Evolutionary conservation across 1,140 invertebrate genomes (phyloP), one percentile per base, ranked within the genome.

Genomic region (Ceratina japonica): DNA sequence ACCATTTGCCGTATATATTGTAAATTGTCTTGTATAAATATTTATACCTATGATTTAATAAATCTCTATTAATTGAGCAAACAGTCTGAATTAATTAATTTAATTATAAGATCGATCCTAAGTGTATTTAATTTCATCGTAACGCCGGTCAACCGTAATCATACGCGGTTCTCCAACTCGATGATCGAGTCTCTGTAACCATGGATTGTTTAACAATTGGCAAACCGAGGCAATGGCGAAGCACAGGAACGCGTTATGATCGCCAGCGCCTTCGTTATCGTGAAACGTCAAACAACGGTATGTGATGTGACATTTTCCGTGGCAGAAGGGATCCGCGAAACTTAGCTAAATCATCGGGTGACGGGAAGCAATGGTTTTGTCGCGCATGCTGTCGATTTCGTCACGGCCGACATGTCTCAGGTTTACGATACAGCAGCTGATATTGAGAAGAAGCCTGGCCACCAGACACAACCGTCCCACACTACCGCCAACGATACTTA

Each of bases 131-230:
- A 7, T 44, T 44, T 49, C 8, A 49, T 65, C 13, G 37, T 15
- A 22, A 49, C 0, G 16, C 8, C 1, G 15, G 4, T 54, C 3
- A 5, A 31, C 12, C 27, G 1, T 3, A 0, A n/a, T 73, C 7
- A 18, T 56, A 56, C 10, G 12, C 13, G 37, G 54, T n/a, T n/a
- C n/a, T n/a, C 20, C 10, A 59, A 37, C 15, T 22, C 63, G 37
- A 7, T 13, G 58, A 69, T n/a, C 54, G 54, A 44, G 52, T 20
- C 20, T 79, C 31, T 77, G 81, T 82, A 87, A 82, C 85, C 85
- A 88, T 87, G 83, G 85, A 87, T 82, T 82, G 85, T 87, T 86
- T 86, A 79, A 87, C 87, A 88, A 86, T 86, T 87, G 86, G 73
- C 78, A 49, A 86, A 75, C n/a, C 37, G 73, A 37, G 12, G 20